A percentile compares a stretch with the other conserved stretches of the same genome.
Conservation (phyloP, 2,797 vertebrate species). For the Pogonophryne albipinna region DNA sequence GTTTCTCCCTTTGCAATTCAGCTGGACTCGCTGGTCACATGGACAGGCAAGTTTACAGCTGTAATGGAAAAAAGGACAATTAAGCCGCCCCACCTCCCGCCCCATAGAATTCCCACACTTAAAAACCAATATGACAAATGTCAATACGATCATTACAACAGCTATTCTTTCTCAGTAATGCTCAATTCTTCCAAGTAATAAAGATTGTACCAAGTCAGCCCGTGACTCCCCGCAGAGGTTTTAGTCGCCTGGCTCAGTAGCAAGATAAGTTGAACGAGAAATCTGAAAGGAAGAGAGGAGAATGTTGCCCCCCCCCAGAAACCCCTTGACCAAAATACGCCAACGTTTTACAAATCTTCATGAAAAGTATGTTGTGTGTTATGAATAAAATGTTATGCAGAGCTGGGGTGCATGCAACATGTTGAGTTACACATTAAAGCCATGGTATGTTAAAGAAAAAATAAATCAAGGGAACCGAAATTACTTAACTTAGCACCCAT, state of each 20-base stretch:
- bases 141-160: slow-evolving; percentile 37
- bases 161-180: slow-evolving; percentile 49
- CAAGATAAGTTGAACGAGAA: slow-evolving; percentile 70
- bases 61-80: slow-evolving; percentile 77
- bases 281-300: slow-evolving; percentile 85
- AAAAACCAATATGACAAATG: neutral
- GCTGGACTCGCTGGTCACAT: slow-evolving; percentile 52
- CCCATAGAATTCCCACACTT: slow-evolving; percentile 30
- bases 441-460: slow-evolving; percentile 72
- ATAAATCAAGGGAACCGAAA: slow-evolving; percentile 78
- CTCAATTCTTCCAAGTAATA: slow-evolving; percentile 51
- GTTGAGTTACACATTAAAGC: slow-evolving; percentile 80
- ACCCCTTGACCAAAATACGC: slow-evolving; percentile 57
- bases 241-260: slow-evolving; percentile 64
- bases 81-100: slow-evolving; percentile 54
- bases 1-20: slow-evolving; percentile 45
- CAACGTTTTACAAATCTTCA: slow-evolving; percentile 62
- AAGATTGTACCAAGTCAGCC: slow-evolving; percentile 69
- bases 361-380: slow-evolving; percentile 64
- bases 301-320: slow-evolving; percentile 62
- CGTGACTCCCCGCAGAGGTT: slow-evolving; percentile 63
- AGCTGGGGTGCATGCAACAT: slow-evolving; percentile 84
- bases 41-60: slow-evolving; percentile 63
- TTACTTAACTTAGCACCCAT: slow-evolving; percentile 87
- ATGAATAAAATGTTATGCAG: slow-evolving; percentile 80